Evolutionary conservation across 2,888 invertebrate genomes (phyloP).

Genomic region (Cryptus armator): DNA sequence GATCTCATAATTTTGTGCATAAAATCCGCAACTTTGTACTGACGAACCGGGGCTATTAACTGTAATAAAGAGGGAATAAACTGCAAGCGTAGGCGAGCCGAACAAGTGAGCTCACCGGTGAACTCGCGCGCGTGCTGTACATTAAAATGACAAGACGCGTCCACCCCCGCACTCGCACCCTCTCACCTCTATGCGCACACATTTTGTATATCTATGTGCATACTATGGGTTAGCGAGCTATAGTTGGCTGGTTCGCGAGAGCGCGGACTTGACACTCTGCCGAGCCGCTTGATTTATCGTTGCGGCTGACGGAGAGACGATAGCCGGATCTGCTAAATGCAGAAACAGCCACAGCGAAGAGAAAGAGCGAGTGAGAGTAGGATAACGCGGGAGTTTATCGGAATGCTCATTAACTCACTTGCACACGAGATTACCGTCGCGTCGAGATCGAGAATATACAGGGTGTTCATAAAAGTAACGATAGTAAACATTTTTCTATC

Average conservation of each 20-base stretch:
- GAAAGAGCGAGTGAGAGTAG: conserved; percentile 21
- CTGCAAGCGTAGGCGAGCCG: conserved; percentile 28
- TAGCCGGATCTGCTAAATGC: conserved; percentile 48
- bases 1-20: neutral
- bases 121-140: conserved; percentile 29
- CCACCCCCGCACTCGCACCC: conserved; percentile 25
- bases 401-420: conserved; percentile 50
- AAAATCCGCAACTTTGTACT: conserved; percentile 9
- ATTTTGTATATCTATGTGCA: neutral
- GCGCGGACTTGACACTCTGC: conserved; percentile 44
- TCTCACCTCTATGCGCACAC: neutral
- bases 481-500: neutral
- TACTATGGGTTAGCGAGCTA: neutral
- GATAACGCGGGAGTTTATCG: conserved; percentile 52
- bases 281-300: conserved; percentile 73
- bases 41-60: conserved; percentile 28
- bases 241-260: conserved; percentile 22
- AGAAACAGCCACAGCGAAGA: conserved; percentile 30
- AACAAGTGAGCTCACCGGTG: neutral
- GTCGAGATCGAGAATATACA: conserved; percentile 7
- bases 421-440: conserved; percentile 16
- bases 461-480: neutral
- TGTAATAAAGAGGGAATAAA: conserved; percentile 45
- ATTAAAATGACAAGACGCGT: conserved; percentile 53
- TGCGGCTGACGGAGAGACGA: conserved; percentile 65